These are phyloP conservation scores for Zaprionus vittiger DNA, from an alignment of 1,140 invertebrate species.

Conservation along the genomic window DNA sequence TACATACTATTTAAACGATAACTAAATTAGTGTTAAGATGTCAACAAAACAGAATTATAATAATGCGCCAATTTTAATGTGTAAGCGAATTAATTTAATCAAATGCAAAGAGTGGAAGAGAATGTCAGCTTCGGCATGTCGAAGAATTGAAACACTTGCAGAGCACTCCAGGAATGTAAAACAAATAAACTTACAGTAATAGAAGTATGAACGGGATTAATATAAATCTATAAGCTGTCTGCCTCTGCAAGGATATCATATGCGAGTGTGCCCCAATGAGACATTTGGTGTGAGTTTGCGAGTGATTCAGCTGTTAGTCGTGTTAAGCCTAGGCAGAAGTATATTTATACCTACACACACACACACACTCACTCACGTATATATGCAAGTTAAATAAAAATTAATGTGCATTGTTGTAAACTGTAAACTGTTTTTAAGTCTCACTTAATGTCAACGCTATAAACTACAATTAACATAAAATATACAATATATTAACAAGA, in stretches of 20 bases:
- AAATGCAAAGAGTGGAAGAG: background rate
- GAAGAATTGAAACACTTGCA: conserved; percentile 11
- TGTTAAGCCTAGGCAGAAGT: conserved; percentile 36
- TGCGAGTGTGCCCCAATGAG: background rate
- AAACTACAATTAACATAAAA: conserved; percentile 66
- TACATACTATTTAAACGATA: conserved; percentile 49
- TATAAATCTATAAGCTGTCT: background rate
- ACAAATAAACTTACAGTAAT: background rate
- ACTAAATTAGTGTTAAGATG: conserved; percentile 69
- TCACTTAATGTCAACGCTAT: conserved; percentile 76
- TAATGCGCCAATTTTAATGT: conserved; percentile 68
- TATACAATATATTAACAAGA: conserved; percentile 40
- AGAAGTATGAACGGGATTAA: background rate
- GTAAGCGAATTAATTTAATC: conserved; percentile 53
- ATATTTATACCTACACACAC: conserved; percentile 28
- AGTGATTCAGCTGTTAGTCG: conserved; percentile 31
- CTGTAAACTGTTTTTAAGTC: conserved; percentile 78
- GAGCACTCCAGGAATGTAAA: background rate
- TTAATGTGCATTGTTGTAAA: conserved; percentile 78
- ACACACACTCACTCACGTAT: conserved; percentile 8
- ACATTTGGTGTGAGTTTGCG: background rate
- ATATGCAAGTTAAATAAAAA: conserved; percentile 45
- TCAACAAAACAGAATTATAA: conserved; percentile 44
- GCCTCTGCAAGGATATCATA: background rate
- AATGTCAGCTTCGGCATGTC: conserved; percentile 2